Conservation (phyloP, 2,797 vertebrate genomes). For the Sebastolobus alascanus region DNA sequence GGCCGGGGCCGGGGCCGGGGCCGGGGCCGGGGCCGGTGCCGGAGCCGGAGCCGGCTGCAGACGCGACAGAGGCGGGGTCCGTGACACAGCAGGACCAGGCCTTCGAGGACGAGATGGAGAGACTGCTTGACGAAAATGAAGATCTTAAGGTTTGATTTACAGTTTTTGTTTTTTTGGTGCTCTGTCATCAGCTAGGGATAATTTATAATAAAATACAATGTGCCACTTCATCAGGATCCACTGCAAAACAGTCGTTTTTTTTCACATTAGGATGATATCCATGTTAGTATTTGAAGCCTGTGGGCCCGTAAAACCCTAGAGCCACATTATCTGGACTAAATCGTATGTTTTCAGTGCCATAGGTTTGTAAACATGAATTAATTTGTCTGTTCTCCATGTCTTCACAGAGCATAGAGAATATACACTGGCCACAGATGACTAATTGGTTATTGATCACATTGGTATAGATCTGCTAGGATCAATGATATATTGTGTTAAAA, state of each 20-base stretch:
- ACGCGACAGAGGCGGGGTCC: slow-evolving; percentile 78
- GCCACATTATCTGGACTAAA: not conserved
- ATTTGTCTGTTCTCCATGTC: slow-evolving; percentile 24
- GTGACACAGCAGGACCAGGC: slow-evolving; percentile 88
- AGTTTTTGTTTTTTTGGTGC: not conserved
- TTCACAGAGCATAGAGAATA: slow-evolving; percentile 15
- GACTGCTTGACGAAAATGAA: slow-evolving; percentile 94
- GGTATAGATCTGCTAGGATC: slow-evolving; percentile 45
- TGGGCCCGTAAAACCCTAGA: not conserved
- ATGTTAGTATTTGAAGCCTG: not conserved
- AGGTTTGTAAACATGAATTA: not conserved
- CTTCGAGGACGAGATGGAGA: slow-evolving; percentile 91
- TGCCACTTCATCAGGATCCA: not conserved
- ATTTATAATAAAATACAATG: not conserved
- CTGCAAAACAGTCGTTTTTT: not conserved
- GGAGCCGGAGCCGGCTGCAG: slow-evolving; percentile 62
- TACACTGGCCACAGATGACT: slow-evolving; percentile 4
- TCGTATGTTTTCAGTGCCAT: not conserved
- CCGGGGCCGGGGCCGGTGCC: too few relatives aligned
- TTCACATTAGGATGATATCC: not conserved
- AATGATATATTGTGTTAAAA: slow-evolving; percentile 43
- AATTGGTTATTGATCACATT: slow-evolving; percentile 55
- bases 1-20: not conserved
- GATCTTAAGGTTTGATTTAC: slow-evolving; percentile 90
- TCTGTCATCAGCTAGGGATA: not conserved